A percentile compares a stretch with the other conserved stretches of the same genome.
These are phyloP conservation scores for Orius insidiosus DNA, from an alignment of 1,140 invertebrate species.

Conservation along the genomic window DNA sequence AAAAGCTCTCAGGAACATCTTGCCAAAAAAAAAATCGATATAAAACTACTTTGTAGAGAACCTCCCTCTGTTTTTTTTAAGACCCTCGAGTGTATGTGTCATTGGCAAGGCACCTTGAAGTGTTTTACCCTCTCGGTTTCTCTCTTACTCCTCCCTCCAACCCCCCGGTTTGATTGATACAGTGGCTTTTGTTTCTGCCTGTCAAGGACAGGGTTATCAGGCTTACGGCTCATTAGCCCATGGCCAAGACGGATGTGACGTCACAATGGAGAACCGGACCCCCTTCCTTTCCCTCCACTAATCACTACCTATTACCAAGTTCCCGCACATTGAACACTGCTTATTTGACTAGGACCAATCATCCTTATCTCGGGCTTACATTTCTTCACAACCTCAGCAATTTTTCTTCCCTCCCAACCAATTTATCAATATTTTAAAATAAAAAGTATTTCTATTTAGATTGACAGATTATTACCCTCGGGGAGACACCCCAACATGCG, in stretches of 20 bases:
- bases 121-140: background rate
- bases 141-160: background rate
- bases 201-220: constrained; percentile 5
- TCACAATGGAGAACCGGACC: background rate
- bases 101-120: constrained; percentile 3
- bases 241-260: constrained; percentile 8
- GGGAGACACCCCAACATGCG: background rate
- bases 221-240: constrained; percentile 3
- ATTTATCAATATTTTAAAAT: too few relatives aligned
- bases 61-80: too few relatives aligned
- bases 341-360: constrained; percentile 1
- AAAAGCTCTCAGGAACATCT: too few relatives aligned
- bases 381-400: too few relatives aligned
- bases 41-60: too few relatives aligned
- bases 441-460: too few relatives aligned
- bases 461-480: constrained; percentile 1
- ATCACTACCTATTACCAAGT: constrained; percentile 3
- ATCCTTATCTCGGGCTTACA: too few relatives aligned
- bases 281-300: background rate
- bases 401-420: too few relatives aligned
- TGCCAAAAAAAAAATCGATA: too few relatives aligned
- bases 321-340: constrained; percentile 1
- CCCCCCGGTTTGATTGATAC: constrained; percentile 3
- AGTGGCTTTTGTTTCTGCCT: constrained; percentile 4
- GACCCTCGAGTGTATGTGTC: too few relatives aligned